Evolutionary conservation across 2,797 vertebrate species (phyloP).

Genomic region (Diceros bicornis): DNA sequence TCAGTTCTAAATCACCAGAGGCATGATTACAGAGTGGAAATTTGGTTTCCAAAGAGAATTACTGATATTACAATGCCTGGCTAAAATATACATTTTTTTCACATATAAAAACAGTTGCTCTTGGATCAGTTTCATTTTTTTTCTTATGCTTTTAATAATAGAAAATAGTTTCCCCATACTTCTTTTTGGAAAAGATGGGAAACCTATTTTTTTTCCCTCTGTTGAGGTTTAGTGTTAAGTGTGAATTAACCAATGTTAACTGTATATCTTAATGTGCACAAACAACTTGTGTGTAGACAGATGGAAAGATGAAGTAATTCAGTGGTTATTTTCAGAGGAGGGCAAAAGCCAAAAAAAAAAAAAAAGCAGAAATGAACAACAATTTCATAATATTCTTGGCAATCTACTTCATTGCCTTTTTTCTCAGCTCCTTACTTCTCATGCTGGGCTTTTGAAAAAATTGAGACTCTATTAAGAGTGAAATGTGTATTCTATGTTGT

Average conservation of each 20-base stretch:
- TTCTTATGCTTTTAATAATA: conserved; percentile 51
- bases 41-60: conserved; percentile 59
- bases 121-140: conserved; percentile 58
- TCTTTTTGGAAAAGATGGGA: conserved; percentile 11
- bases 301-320: conserved; percentile 36
- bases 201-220: background rate
- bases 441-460: background rate
- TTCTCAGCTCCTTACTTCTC: background rate
- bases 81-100: background rate
- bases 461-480: background rate
- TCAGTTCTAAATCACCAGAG: conserved; percentile 65
- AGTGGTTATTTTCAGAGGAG: background rate
- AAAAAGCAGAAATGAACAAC: conserved; percentile 10
- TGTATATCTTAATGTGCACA: background rate
- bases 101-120: conserved; percentile 62
- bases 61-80: conserved; percentile 40
- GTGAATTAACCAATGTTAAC: background rate
- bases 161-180: conserved; percentile 46
- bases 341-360: background rate
- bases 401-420: background rate
- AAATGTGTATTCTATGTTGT: background rate
- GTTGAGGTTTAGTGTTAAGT: conserved; percentile 45
- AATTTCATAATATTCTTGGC: conserved; percentile 31
- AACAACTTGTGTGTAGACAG: background rate
- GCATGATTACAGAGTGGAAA: conserved; percentile 27